Evolutionary conservation across 2,113 vertebrate species (phyloP).

Genomic region (Engystomops pustulosus): DNA sequence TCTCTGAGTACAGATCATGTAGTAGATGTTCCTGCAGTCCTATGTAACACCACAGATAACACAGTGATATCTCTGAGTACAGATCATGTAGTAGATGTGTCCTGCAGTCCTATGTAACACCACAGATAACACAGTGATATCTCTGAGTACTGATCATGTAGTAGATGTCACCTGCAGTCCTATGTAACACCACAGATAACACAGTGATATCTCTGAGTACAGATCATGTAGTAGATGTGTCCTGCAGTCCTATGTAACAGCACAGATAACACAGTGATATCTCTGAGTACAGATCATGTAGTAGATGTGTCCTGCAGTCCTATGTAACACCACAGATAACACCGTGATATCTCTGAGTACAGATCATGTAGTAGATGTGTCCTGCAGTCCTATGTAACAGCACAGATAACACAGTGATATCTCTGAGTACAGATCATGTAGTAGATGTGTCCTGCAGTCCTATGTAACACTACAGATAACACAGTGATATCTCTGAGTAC

Average conservation of each 20-base stretch:
- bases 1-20: no score
- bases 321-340: slow-evolving; percentile 16
- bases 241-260: slow-evolving; percentile 11
- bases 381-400: slow-evolving; percentile 11
- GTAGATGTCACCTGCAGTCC: background rate
- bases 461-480: slow-evolving; percentile 10
- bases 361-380: background rate
- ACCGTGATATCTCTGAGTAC: no score
- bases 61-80: no score
- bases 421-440: no score
- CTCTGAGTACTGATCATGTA: no score
- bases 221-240: background rate
- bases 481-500: no score
- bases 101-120: slow-evolving; percentile 7
- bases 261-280: no score
- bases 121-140: no score
- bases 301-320: background rate
- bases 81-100: background rate
- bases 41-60: slow-evolving; percentile 16
- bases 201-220: no score
- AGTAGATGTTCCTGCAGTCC: background rate
- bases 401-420: no score
- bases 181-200: slow-evolving; percentile 16
- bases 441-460: background rate
- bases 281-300: no score